Percentiles rank a stretch among this genome's conserved stretches.
Evolutionary conservation across 2,888 invertebrate genomes (phyloP).

Genomic region (Andrena bicolor): DNA sequence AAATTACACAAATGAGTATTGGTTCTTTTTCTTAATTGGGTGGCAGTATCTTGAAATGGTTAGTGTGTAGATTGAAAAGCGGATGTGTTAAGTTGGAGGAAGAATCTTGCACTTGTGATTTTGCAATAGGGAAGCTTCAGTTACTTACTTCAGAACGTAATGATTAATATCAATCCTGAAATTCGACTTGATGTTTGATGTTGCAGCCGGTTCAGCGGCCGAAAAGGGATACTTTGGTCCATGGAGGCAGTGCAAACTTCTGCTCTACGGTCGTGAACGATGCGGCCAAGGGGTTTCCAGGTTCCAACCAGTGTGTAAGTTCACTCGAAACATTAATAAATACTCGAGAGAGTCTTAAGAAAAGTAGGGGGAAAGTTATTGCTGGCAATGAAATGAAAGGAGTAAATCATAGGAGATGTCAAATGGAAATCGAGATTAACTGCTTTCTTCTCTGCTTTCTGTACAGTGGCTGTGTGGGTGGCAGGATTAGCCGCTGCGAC

Average conservation of each 20-base stretch:
- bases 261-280: slow-evolving; percentile 93
- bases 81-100: too few relatives aligned
- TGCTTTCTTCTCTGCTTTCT: slow-evolving; percentile 4
- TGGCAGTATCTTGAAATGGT: too few relatives aligned
- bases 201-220: slow-evolving; percentile 89
- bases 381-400: background rate
- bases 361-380: background rate
- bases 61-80: too few relatives aligned
- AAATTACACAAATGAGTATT: background rate
- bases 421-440: background rate
- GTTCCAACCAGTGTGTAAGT: slow-evolving; percentile 92
- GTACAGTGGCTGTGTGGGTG: slow-evolving; percentile 92
- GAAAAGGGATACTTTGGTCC: slow-evolving; percentile 95
- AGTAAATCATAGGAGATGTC: background rate
- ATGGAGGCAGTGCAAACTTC: slow-evolving; percentile 94
- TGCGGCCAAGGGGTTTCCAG: slow-evolving; percentile 92
- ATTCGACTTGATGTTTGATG: slow-evolving; percentile 11
- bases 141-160: too few relatives aligned
- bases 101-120: background rate
- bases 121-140: background rate
- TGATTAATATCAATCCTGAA: too few relatives aligned
- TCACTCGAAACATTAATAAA: slow-evolving; percentile 6
- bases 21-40: background rate
- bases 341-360: background rate
- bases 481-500: slow-evolving; percentile 93